A percentile compares a stretch with the other conserved stretches of the same genome.
Evolutionary conservation across 1,140 invertebrate species (phyloP).

Genomic region (Coptotermes formosanus): DNA sequence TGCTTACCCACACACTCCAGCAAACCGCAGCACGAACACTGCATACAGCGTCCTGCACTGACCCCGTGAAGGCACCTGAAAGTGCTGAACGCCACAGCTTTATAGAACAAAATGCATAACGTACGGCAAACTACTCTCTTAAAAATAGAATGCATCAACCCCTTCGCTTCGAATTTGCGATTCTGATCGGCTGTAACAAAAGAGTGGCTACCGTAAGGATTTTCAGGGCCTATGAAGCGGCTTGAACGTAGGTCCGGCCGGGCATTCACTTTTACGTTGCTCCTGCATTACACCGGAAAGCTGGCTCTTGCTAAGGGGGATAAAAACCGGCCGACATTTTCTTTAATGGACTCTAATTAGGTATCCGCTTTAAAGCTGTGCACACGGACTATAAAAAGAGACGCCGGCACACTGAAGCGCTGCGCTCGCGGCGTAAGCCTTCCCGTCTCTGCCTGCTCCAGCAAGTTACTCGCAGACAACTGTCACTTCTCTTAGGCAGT

Average conservation of each 20-base stretch:
- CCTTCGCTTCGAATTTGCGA: not conserved
- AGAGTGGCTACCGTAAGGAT: not conserved
- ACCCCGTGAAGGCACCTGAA: too few relatives aligned
- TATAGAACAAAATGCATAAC: not conserved
- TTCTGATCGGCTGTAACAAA: not conserved
- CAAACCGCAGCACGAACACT: too few relatives aligned
- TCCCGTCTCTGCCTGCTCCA: not conserved
- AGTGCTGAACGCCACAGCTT: not conserved
- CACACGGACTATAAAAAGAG: not conserved
- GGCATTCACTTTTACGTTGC: not conserved
- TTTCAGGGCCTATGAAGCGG: not conserved
- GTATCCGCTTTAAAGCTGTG: slow-evolving; percentile 6
- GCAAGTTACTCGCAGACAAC: not conserved
- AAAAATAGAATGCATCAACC: not conserved
- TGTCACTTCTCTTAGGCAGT: too few relatives aligned
- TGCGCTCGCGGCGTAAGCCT: not conserved
- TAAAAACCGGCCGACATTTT: slow-evolving; percentile 7
- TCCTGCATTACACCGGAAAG: not conserved
- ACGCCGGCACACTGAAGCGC: not conserved
- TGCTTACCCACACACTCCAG: too few relatives aligned
- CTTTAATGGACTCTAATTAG: slow-evolving; percentile 19
- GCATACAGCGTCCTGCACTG: too few relatives aligned
- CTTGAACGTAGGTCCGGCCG: not conserved
- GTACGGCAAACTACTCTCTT: not conserved
- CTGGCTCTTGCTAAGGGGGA: not conserved